A percentile compares a stretch with the other conserved stretches of the same genome.
These are phyloP conservation scores for Patella ulyssiponensis DNA, from an alignment of 2,888 invertebrate genomes.

Conservation along the genomic window DNA sequence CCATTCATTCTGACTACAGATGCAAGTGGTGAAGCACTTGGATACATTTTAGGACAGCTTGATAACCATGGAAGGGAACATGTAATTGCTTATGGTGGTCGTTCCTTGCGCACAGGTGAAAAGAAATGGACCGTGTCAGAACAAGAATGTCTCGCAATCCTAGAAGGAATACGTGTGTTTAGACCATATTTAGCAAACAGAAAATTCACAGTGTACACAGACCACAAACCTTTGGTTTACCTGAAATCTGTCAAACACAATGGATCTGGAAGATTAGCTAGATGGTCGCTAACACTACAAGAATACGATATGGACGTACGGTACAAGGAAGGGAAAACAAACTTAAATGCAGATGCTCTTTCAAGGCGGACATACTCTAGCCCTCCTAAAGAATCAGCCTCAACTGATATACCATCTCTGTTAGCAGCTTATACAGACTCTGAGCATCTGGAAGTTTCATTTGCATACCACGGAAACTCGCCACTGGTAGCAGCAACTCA, in stretches of 20 bases:
- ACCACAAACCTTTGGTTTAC: slow-evolving; percentile 33
- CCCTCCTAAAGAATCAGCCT: not conserved
- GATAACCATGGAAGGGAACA: slow-evolving; percentile 14
- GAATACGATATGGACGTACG: slow-evolving; percentile 15
- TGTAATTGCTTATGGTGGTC: slow-evolving; percentile 18
- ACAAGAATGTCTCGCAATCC: slow-evolving; percentile 33
- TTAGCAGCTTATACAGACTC: no score
- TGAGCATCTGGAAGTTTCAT: no score
- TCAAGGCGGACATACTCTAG: not conserved
- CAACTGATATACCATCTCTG: no score
- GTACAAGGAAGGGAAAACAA: no score
- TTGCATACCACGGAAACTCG: no score
- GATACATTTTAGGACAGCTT: slow-evolving; percentile 29
- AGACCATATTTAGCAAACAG: slow-evolving; percentile 24
- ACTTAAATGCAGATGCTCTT: not conserved
- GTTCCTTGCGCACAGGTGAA: no score
- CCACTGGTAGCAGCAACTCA: no score
- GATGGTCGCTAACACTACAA: slow-evolving; percentile 35
- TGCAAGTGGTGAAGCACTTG: slow-evolving; percentile 24
- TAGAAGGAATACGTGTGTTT: slow-evolving; percentile 28
- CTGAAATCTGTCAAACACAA: slow-evolving; percentile 17
- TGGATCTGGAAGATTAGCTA: slow-evolving; percentile 23
- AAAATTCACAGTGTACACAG: slow-evolving; percentile 28
- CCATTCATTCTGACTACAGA: slow-evolving; percentile 34
- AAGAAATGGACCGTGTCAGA: slow-evolving; percentile 5